These are phyloP conservation scores for Odontophorus gujanensis DNA, from an alignment of 2,113 vertebrate genomes.

Conservation along the genomic window DNA sequence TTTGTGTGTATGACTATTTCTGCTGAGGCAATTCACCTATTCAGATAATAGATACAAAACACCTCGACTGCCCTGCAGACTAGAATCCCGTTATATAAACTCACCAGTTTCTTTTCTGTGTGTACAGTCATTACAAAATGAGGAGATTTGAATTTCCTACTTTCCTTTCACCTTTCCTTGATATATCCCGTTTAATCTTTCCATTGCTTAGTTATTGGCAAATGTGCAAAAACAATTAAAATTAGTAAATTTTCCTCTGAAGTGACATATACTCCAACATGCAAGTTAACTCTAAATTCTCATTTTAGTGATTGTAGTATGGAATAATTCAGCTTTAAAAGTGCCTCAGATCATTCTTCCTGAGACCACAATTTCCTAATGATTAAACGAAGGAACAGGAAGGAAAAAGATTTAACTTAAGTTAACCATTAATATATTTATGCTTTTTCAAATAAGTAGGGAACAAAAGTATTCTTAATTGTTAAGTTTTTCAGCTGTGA, in stretches of 20 bases:
- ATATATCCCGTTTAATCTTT: slow-evolving; percentile 24
- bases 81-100: background rate
- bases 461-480: background rate
- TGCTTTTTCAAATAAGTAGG: background rate
- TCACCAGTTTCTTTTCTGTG: background rate
- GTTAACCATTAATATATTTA: background rate
- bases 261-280: background rate
- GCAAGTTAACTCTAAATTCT: background rate
- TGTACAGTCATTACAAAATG: background rate
- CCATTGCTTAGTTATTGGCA: background rate
- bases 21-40: background rate
- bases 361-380: background rate
- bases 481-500: rapidly evolving
- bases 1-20: background rate
- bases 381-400: background rate
- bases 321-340: background rate
- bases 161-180: slow-evolving; percentile 30
- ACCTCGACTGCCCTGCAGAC: background rate
- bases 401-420: background rate
- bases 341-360: background rate
- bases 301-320: background rate
- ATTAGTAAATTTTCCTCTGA: background rate
- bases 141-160: background rate
- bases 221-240: background rate
- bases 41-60: background rate